Conservation (phyloP, 2,797 vertebrate genomes). For the Anguilla megastoma region DNA sequence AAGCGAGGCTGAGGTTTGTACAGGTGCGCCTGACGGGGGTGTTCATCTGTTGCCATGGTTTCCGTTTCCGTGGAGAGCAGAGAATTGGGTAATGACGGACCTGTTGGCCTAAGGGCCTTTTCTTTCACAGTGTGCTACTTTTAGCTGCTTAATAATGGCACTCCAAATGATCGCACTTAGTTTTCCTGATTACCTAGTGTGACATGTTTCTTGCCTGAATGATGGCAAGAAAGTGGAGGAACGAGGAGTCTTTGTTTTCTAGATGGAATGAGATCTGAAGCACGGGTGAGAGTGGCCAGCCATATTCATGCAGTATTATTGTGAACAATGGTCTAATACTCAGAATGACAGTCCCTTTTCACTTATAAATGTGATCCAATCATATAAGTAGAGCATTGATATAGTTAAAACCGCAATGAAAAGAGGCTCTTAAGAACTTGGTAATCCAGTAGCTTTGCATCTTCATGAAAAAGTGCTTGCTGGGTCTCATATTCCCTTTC, state of each 20-base stretch:
- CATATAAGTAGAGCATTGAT: background rate
- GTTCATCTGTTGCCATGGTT: constrained; percentile 36
- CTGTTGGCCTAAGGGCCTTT: constrained; percentile 31
- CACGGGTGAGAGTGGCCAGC: background rate
- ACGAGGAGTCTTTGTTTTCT: background rate
- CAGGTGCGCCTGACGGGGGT: constrained; percentile 31
- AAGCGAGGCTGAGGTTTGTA: background rate
- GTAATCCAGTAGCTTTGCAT: background rate
- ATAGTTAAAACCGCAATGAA: too few relatives aligned
- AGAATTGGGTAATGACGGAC: constrained; percentile 16
- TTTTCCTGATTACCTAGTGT: constrained; percentile 6
- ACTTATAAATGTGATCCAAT: background rate
- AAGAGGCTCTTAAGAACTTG: background rate
- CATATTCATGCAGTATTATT: background rate
- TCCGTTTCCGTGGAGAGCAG: constrained; percentile 25
- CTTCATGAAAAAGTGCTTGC: too few relatives aligned
- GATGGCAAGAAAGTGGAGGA: background rate
- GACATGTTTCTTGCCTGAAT: background rate
- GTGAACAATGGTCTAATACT: background rate
- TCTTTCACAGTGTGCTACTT: constrained; percentile 18
- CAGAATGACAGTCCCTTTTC: background rate
- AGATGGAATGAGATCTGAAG: background rate
- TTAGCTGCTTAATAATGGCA: constrained; percentile 7
- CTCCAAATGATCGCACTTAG: constrained; percentile 21
- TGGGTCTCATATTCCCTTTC: too few relatives aligned